Percentiles rank a stretch among this genome's conserved stretches.
These are phyloP conservation scores for Squalus acanthias DNA, from an alignment of 2,797 vertebrate species.

Conservation along the genomic window DNA sequence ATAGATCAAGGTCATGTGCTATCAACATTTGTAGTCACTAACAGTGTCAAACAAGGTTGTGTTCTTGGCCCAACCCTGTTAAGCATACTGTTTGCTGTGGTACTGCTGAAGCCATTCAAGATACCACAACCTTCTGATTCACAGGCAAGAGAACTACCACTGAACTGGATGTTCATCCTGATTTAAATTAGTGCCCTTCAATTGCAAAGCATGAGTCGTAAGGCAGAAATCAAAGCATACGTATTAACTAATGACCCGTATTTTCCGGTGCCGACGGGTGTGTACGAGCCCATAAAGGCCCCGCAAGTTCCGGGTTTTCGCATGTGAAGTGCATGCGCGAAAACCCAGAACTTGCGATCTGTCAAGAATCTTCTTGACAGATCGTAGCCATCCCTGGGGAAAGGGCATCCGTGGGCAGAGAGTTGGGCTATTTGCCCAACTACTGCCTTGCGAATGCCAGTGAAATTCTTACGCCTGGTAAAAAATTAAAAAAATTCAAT, in stretches of 20 bases:
- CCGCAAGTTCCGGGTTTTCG: too few species aligned
- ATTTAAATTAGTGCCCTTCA: constrained; percentile 2
- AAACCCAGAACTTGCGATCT: too few species aligned
- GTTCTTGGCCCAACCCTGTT: background rate
- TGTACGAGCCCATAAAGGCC: too few species aligned
- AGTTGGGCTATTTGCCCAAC: too few species aligned
- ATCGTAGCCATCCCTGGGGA: too few species aligned
- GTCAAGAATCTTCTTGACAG: too few species aligned
- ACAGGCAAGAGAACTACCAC: background rate
- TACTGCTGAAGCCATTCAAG: background rate
- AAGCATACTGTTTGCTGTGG: background rate
- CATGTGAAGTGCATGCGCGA: too few species aligned
- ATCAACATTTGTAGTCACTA: background rate
- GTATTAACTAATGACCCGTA: background rate
- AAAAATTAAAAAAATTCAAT: too few species aligned
- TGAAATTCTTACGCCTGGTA: too few species aligned
- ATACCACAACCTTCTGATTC: background rate
- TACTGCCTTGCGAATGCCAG: too few species aligned
- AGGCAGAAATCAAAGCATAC: background rate
- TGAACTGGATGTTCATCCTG: background rate
- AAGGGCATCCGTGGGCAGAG: too few species aligned
- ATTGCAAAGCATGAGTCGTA: background rate
- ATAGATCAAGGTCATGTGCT: background rate
- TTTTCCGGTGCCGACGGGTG: too few species aligned
- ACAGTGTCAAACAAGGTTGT: background rate